Base-by-base conservation (phyloP, 2,888 invertebrate genomes). In the Apeira syringaria region DNA sequence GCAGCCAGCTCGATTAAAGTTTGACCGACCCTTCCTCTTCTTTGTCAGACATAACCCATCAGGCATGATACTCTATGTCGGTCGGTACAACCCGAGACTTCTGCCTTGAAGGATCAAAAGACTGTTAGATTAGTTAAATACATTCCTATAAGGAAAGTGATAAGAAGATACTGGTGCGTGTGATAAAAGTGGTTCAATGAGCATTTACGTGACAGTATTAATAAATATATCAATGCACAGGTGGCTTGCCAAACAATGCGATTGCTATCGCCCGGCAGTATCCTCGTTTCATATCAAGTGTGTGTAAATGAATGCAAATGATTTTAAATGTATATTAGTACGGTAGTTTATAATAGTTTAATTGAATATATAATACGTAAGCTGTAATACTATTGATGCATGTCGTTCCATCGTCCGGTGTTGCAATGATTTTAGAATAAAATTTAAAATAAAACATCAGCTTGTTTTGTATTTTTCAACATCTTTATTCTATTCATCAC, bases 41-140 rank as follows among this genome's bases (percentile, higher is more conserved):
- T 95, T 96, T 61, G 95, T 97, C 7, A 92, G 97, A 68, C 97
- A 97, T 79, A 97, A 97, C 79, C 97, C 97, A 1, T 95, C 97
- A n/a, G 97, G 97, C 47, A 92, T 97, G 88, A 95, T 97, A 64
- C 86, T 97, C 35, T 96, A 96, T 74, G 95, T 96, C 91, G 97
- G 97, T 26, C 91, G 97, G 71, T 97, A 96, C 85, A 97, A 96
- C 80, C 97, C 96, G 26, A 93, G 95, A 81, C 92, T 96, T 70
- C 83, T 95, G 79, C 95, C 95, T 76, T 95, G 80, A 88, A 83
- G 68, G 55, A 61, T 65, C 59, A 59, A 75, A 82, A 88, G 88
- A 89, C 88, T 89, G 87, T 77, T 87, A 83, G 77, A 67, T 72
- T 85, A 87, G 79, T 77, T 77, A 77, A 74, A 77, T 71, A 32